A percentile compares a stretch with the other conserved stretches of the same genome.
Conservation (phyloP, 2,113 vertebrate species). For the Hiodon alosoides region DNA sequence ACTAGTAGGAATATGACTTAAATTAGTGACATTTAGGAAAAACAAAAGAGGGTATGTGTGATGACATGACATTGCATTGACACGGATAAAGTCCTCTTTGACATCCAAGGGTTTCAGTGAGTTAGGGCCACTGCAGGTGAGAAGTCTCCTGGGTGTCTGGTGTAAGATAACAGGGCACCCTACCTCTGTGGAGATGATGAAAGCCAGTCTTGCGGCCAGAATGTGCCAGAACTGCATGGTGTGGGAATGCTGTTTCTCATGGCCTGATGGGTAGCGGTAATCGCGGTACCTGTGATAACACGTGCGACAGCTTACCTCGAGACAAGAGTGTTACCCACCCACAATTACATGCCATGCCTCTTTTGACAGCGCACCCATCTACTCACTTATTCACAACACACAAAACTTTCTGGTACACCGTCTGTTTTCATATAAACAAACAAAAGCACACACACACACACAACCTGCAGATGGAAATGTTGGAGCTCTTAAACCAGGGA, state of each 20-base stretch:
- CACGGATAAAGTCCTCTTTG: neutral
- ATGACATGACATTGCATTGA: no score
- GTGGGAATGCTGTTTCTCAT: constrained; percentile 66
- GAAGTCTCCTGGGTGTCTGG: no score
- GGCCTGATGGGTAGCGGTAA: constrained; percentile 81
- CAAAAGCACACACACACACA: constrained; percentile 1
- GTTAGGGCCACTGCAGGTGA: neutral
- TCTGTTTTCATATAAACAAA: neutral
- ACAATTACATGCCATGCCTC: neutral
- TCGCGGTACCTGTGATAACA: constrained; percentile 75
- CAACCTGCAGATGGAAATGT: constrained; percentile 67
- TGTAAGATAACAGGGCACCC: constrained; percentile 4
- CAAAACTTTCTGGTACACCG: neutral
- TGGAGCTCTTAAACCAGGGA: constrained; percentile 37
- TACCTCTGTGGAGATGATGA: constrained; percentile 98
- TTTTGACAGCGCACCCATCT: neutral
- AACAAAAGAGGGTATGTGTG: no score
- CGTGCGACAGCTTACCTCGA: neutral
- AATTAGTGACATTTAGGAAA: no score
- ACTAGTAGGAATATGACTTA: no score
- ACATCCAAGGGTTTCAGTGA: neutral
- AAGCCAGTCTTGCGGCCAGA: constrained; percentile 89
- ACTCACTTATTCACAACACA: neutral
- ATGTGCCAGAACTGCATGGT: constrained; percentile 95
- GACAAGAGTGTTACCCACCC: neutral